phyloP scores from a whole-genome alignment of 2,888 invertebrate species.

The Arctia plantaginis region DNA sequence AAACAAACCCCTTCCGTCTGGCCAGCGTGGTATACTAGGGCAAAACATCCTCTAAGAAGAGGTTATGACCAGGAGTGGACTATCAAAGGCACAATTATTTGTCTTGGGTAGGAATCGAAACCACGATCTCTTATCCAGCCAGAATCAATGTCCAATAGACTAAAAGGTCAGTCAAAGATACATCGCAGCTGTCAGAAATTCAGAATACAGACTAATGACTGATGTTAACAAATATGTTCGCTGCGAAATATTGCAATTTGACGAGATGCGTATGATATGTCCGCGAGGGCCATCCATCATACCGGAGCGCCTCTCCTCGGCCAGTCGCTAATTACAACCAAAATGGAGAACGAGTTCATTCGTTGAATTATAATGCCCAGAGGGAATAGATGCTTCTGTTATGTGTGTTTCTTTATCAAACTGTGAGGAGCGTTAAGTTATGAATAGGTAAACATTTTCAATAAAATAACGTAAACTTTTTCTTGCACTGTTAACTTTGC shows the following conservation, averaged over 20 bases:
- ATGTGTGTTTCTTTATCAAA: neutral
- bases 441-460: neutral
- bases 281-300: conserved; percentile 9
- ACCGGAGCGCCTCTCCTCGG: neutral
- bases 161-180: neutral
- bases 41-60: no score
- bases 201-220: neutral
- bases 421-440: neutral
- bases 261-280: neutral
- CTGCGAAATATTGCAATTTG: neutral
- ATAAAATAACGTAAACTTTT: neutral
- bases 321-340: conserved; percentile 5
- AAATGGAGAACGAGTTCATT: neutral
- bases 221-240: neutral
- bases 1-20: no score
- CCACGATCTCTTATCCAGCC: neutral
- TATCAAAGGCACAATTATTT: no score
- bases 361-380: conserved; percentile 7
- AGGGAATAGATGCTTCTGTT: neutral
- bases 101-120: neutral
- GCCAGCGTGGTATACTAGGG: no score
- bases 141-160: neutral
- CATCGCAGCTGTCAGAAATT: neutral
- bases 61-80: no score
- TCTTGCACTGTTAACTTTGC: neutral